Percentiles rank a stretch among this genome's conserved stretches.
Conservation (phyloP, 1,140 invertebrate species). For the Zaprionus taronus region DNA sequence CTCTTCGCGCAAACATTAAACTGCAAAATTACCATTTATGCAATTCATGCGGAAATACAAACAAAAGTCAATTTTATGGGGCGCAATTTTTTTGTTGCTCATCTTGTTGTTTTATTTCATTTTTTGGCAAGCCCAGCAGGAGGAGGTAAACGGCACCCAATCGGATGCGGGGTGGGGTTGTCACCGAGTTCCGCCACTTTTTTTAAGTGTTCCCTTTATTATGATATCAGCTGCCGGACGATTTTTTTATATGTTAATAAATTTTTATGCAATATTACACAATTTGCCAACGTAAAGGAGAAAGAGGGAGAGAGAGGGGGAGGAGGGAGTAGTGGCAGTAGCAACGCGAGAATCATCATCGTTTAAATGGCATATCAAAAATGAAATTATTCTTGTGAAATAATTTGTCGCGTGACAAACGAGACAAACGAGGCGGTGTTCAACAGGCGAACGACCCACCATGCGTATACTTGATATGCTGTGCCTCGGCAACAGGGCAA, state of each 20-base stretch:
- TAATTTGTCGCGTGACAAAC: conserved; percentile 74
- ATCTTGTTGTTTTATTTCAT: conserved; percentile 32
- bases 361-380: conserved; percentile 77
- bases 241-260: conserved; percentile 78
- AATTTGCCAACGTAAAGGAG: conserved; percentile 49
- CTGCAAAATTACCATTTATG: conserved; percentile 82
- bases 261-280: conserved; percentile 81
- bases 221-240: conserved; percentile 77
- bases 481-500: not conserved
- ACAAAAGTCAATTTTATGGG: conserved; percentile 82
- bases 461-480: conserved; percentile 58
- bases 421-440: conserved; percentile 49
- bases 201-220: conserved; percentile 77
- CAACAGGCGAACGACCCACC: conserved; percentile 60
- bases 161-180: not conserved
- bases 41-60: conserved; percentile 83
- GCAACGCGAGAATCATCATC: conserved; percentile 28
- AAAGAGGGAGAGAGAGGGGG: not conserved
- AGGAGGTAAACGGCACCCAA: not conserved
- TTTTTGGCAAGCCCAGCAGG: conserved; percentile 21
- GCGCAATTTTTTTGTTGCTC: conserved; percentile 28
- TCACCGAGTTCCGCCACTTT: conserved; percentile 55
- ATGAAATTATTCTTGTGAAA: conserved; percentile 75
- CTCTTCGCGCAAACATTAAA: conserved; percentile 71
- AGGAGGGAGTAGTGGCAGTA: not conserved